Base-by-base conservation (phyloP, 1,140 invertebrate species). In the Acromyrmex echinatior region DNA sequence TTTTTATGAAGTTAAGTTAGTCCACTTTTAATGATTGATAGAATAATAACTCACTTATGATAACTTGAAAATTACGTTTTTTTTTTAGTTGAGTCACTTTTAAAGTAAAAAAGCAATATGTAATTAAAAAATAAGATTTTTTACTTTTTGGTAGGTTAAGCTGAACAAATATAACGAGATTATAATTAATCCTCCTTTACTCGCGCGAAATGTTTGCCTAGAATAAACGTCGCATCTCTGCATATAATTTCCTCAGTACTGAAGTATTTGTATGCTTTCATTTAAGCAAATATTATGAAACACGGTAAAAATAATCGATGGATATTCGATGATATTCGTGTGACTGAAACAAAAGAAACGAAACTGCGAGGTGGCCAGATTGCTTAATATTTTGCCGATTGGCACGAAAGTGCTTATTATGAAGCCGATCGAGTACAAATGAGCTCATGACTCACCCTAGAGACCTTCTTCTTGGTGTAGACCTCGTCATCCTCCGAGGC, bases 391-490 rank as follows among this genome's bases (percentile, higher is more conserved):
- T 84, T 63, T 18, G 9, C 39, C 68, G 65, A 56, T 70, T 66
- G 66, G 31, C 31, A 31, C 14, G 63, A 35, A 73, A 76, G 25
- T 49, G 25, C 39, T 84, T 63, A 49, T 84, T 62, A 76, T 35
- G 9, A 25, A 82, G 25, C 18, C 18, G n/a, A 86, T 58, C 39
- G 39, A 14, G 65, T 68, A 71, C 6, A 82, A 80, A 71, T 60
- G 39, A 80, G 86, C n/a, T 58, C 18, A 28, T 62, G 71, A 94
- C 94, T 94, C 77, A 95, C 95, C 91, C 95, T 94, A 2, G 95
- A 95, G 9, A 95, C 95, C 93, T 95, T 95, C 88, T 95, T 95
- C 92, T 95, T 95, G 2, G 94, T 93, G 31, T 95, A 95, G 49
- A 95, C 92, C 86, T 95, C 95, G 86, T 95, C 95, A 70, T 95